phyloP scores from a whole-genome alignment of 2,888 invertebrate genomes.

The Rhopalosiphum nymphaeae region DNA sequence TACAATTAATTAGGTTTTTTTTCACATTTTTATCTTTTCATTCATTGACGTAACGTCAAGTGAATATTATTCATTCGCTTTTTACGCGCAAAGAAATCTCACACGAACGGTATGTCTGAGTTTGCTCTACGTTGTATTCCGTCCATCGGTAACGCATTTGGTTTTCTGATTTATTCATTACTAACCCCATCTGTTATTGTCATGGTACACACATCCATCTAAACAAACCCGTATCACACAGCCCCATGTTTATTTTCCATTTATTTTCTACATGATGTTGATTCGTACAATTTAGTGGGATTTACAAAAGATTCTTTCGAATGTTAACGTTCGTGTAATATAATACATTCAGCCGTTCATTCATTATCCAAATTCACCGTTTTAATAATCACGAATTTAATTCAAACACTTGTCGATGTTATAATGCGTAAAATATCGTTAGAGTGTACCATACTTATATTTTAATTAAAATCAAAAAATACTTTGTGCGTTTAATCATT shows the following conservation, averaged over 20 bases:
- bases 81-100: background rate
- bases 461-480: background rate
- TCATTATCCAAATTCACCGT: background rate
- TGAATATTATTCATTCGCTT: background rate
- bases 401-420: background rate
- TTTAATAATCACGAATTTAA: background rate
- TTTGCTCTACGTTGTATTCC: background rate
- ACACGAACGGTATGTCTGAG: background rate
- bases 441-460: background rate
- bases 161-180: conserved; percentile 46
- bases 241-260: conserved; percentile 18
- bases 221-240: background rate
- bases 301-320: conserved; percentile 31
- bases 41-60: background rate
- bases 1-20: background rate
- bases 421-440: background rate
- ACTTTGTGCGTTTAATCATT: background rate
- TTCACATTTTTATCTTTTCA: background rate
- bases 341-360: background rate
- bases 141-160: background rate
- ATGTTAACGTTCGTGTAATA: background rate
- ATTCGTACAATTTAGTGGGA: conserved; percentile 9
- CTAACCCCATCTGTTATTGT: conserved; percentile 34
- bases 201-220: conserved; percentile 24
- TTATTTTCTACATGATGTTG: conserved; percentile 1